Percentiles rank a stretch among this genome's conserved stretches.
These are phyloP conservation scores for Temnothorax longispinosus DNA, from an alignment of 1,140 invertebrate species.

Conservation along the genomic window DNA sequence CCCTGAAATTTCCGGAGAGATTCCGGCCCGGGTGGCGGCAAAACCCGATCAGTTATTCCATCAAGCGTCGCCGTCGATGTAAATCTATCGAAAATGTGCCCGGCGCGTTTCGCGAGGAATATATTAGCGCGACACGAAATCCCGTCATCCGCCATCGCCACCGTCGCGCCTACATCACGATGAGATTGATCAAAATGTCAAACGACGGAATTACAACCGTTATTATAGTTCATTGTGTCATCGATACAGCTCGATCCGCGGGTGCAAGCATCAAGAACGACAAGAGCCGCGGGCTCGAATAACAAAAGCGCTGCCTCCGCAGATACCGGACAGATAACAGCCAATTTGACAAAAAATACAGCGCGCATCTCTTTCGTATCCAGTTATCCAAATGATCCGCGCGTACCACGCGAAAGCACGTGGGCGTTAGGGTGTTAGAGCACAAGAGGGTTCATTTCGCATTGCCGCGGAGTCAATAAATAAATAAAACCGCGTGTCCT, in stretches of 20 bases:
- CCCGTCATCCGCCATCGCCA: background rate
- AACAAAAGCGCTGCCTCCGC: constrained; percentile 11
- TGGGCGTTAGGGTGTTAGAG: background rate
- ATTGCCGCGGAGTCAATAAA: background rate
- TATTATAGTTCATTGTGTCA: constrained; percentile 7
- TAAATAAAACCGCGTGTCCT: background rate
- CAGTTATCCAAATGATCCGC: constrained; percentile 30
- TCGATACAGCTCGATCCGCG: constrained; percentile 6
- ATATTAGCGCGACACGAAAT: constrained; percentile 31
- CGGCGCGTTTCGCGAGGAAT: background rate
- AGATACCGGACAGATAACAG: background rate
- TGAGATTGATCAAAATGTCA: constrained; percentile 54
- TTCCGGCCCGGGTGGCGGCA: background rate
- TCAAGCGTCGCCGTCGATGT: background rate
- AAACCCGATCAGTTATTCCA: constrained; percentile 21
- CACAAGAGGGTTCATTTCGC: background rate
- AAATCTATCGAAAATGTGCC: constrained; percentile 1
- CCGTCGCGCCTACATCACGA: constrained; percentile 1
- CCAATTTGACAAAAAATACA: constrained; percentile 37
- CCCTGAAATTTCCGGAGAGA: constrained; percentile 8
- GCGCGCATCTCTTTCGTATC: background rate
- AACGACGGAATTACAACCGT: constrained; percentile 23
- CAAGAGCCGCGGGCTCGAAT: background rate
- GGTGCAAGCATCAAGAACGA: background rate
- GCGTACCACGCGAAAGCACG: background rate